Percentiles rank a stretch among this genome's conserved stretches.
These are phyloP conservation scores for Catocala nupta DNA, from an alignment of 2,888 invertebrate species.

Conservation along the genomic window DNA sequence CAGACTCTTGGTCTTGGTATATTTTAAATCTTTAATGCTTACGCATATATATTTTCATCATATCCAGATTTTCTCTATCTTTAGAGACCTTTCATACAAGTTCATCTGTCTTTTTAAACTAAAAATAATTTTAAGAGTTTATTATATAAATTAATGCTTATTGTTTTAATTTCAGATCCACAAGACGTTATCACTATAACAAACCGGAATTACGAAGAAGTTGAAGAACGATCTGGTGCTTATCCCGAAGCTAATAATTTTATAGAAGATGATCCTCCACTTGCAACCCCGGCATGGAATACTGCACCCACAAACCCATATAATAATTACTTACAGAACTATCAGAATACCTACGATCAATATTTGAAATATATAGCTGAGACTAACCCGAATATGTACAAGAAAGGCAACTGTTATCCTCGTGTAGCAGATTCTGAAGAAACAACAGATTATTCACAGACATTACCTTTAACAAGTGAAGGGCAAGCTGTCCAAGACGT, in stretches of 20 bases:
- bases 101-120: no score
- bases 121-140: no score
- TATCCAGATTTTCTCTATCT: no score
- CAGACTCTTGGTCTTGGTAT: no score
- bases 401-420: neutral
- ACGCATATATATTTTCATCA: no score
- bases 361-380: constrained; percentile 2
- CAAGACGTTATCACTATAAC: constrained; percentile 18
- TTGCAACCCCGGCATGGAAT: neutral
- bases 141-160: no score
- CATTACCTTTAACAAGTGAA: constrained; percentile 9
- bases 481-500: constrained; percentile 1
- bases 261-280: constrained; percentile 7
- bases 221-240: constrained; percentile 18
- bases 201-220: constrained; percentile 29
- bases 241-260: neutral
- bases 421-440: neutral
- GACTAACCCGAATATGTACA: constrained; percentile 5
- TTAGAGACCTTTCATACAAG: no score
- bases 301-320: neutral
- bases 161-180: constrained; percentile 29
- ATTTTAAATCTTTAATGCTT: no score
- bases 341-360: constrained; percentile 4
- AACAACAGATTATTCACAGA: neutral
- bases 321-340: neutral